A percentile compares a stretch with the other conserved stretches of the same genome.
These are phyloP conservation scores for honey bee (Apis mellifera) DNA, from an alignment of 1,140 invertebrate genomes.

Conservation along the genomic window Amel_HAv3.1 CM009931.2:21340001-21340500, in stretches of 20 bases:
- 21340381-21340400: not conserved
- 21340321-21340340: not conserved
- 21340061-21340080: too few relatives aligned
- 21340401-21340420: not conserved
- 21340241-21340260: constrained; percentile 13
- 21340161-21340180: not conserved
- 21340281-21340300: constrained; percentile 51
- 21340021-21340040: too few relatives aligned
- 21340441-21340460: not conserved
- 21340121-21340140: constrained; percentile 7
- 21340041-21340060: too few relatives aligned
- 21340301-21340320: constrained; percentile 32
- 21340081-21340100: too few relatives aligned
- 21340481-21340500: not conserved
- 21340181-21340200: not conserved
- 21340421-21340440: not conserved
- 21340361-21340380: not conserved
- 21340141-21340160: not conserved
- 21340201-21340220: not conserved
- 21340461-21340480: not conserved
- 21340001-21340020: too few relatives aligned
- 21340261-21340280: constrained; percentile 42
- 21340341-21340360: constrained; percentile 13
- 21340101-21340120: too few relatives aligned
- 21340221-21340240: constrained; percentile 13